Evolutionary conservation across 2,797 vertebrate genomes (phyloP), one percentile per base, ranked within the genome.

Genomic region (Cirrhinus molitorella): DNA sequence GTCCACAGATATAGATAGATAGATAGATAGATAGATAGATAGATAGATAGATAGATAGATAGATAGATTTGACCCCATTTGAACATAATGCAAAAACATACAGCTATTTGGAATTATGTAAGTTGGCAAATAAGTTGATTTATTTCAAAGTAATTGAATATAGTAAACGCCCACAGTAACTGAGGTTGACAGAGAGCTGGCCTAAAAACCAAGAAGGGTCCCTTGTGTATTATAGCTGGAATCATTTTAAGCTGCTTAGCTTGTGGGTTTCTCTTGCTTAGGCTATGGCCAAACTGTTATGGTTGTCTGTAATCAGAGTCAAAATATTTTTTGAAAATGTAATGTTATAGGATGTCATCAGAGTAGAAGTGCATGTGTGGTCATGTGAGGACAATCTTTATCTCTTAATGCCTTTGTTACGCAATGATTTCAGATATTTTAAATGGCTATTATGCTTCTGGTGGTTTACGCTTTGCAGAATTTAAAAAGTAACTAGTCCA

Each of bases 241-340:
- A 76, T 83, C 47, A 49, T 76, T 87, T 87, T 87, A 89, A 87
- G 85, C 85, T 67, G 80, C 88, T 89, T 85, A 87, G 65, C 59
- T 86, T 79, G 75, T 45, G 51, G 75, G 61, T 75, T 80, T 86
- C 82, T 89, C 66, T 86, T 63, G 17, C 59, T 82, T 72, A 43
- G 83, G 43, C 8, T 49, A 72, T 61, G 75, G 82, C 51, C 76
- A 85, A 85, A 78, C 81, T 84, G 84, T 82, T 71, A 81, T 59
- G 16, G 51, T 85, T 80, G 80, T 86, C 83, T 83, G 72, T 78
- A 67, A 66, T 68, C 68, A 28, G 43, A 14, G 16, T 73, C 23
- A 21, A 34, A 61, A 47, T 17, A 17, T 31, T 19, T 45, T 19
- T 61, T 28, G 55, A 25, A 45, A 59, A n/a, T 45, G 17, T 47